Conservation (phyloP, 1,140 invertebrate genomes). For the Pseudachorutes palmiensis region DNA sequence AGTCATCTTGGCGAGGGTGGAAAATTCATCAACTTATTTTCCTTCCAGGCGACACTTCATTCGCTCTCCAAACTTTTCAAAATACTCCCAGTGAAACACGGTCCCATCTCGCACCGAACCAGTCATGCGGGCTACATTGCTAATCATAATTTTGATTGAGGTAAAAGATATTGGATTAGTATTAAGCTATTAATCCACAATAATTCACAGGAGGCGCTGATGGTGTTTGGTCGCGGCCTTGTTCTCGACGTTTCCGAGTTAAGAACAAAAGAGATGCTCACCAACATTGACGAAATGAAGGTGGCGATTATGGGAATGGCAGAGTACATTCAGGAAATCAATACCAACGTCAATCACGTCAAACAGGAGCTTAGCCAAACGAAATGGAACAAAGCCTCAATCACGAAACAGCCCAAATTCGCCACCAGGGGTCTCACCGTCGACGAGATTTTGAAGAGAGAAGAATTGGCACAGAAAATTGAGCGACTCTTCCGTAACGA, state of each 20-base stretch:
- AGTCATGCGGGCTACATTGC: too few relatives aligned
- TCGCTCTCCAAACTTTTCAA: too few relatives aligned
- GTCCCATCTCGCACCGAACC: too few relatives aligned
- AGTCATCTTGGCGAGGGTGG: too few relatives aligned
- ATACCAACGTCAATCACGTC: constrained; percentile 12
- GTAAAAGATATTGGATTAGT: too few relatives aligned
- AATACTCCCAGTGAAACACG: too few relatives aligned
- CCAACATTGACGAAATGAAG: constrained; percentile 24
- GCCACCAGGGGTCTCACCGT: neutral
- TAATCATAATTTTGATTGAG: too few relatives aligned
- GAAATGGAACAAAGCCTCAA: neutral
- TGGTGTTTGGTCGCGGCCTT: constrained; percentile 20
- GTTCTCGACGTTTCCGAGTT: constrained; percentile 18
- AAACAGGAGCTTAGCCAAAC: constrained; percentile 7
- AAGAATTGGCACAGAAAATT: constrained; percentile 29
- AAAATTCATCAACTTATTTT: too few relatives aligned
- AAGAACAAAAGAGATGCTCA: constrained; percentile 23
- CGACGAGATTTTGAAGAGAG: constrained; percentile 11
- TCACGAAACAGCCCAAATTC: neutral
- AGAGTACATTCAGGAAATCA: constrained; percentile 29
- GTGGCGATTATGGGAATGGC: constrained; percentile 32
- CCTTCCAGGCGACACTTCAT: too few relatives aligned
- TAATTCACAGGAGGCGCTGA: neutral
- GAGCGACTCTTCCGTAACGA: constrained; percentile 28
- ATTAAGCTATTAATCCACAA: too few relatives aligned